Percentiles rank a stretch among this genome's conserved stretches.
phyloP scores from a whole-genome alignment of 2,888 invertebrate species.

The Pterobdella sp. region DNA sequence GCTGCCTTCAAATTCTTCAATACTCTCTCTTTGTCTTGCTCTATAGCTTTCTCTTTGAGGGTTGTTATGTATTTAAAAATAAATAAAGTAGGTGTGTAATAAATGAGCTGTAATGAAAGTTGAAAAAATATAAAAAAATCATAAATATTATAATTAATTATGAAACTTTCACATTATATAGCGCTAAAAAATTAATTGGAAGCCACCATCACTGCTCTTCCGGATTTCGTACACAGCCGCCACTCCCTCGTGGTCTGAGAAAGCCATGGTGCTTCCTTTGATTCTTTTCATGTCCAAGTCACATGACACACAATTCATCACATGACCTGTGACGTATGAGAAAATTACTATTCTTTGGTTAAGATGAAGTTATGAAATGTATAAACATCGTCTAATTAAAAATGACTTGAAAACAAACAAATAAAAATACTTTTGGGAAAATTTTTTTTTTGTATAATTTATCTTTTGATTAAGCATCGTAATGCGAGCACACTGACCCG shows the following conservation, averaged over 20 bases:
- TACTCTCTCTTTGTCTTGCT: background rate
- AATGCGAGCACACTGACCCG: constrained; percentile 40
- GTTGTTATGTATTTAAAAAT: background rate
- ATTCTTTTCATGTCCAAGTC: constrained; percentile 43
- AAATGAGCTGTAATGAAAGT: background rate
- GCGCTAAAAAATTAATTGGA: background rate
- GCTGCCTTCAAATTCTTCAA: background rate
- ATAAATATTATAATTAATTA: no score
- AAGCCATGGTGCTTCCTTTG: constrained; percentile 42
- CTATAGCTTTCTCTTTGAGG: background rate
- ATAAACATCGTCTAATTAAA: no score
- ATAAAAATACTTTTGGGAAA: no score
- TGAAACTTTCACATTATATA: background rate
- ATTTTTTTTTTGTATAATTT: no score
- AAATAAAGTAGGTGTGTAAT: no score
- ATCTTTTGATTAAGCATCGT: background rate
- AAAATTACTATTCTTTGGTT: no score
- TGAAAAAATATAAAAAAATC: background rate
- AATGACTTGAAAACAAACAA: no score
- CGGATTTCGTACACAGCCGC: constrained; percentile 38
- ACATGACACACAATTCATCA: constrained; percentile 41
- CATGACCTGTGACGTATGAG: constrained; percentile 43
- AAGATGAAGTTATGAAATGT: background rate
- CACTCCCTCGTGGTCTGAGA: constrained; percentile 49
- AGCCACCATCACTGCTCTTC: background rate